Evolutionary conservation across 2,113 vertebrate species (phyloP), one percentile per base, ranked within the genome.

Genomic region (Toxotes chatareus): DNA sequence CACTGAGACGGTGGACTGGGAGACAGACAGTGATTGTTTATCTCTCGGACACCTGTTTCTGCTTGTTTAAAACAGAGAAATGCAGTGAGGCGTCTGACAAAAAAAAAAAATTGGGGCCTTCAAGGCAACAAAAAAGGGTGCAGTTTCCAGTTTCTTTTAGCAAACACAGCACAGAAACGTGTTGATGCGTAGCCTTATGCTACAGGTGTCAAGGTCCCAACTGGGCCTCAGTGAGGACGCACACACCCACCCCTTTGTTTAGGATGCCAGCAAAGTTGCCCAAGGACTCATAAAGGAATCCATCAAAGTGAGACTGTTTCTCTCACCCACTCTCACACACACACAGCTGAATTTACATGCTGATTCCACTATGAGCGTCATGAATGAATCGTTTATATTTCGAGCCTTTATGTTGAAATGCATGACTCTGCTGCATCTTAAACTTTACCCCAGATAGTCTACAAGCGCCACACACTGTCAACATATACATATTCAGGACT

Each of bases 231-330:
- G 68, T 23, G 51, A 84, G 27, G 63, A 80, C 27, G 40, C n/a
- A 57, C 59, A 89, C 82, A 85, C 83, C 84, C 84, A 89, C 73
- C 64, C 34, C 84, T 91, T 92, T 92, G 88, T 92, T 68, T 83
- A 56, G 55, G 77, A 59, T 77, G 76, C 83, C 86, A 84, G 87
- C 42, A 69, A 78, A 89, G 75, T 81, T 87, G 82, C 82, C 69
- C 63, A 76, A 17, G 51, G 64, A 76, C 70, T 68, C 74, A 89
- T 80, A 79, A 81, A 93, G 75, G n/a, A 76, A 87, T 90, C 86
- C 63, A 82, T 93, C 85, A 90, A 79, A 92, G 87, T 86, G 84
- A 88, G 83, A 89, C 46, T 76, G 88, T 87, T 83, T 68, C 76
- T 62, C 27, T 38, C 60, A n/a, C 40, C 55, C 46, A 17, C 46